These are phyloP conservation scores for Solea solea DNA, from an alignment of 2,113 vertebrate genomes.

Conservation along the genomic window DNA sequence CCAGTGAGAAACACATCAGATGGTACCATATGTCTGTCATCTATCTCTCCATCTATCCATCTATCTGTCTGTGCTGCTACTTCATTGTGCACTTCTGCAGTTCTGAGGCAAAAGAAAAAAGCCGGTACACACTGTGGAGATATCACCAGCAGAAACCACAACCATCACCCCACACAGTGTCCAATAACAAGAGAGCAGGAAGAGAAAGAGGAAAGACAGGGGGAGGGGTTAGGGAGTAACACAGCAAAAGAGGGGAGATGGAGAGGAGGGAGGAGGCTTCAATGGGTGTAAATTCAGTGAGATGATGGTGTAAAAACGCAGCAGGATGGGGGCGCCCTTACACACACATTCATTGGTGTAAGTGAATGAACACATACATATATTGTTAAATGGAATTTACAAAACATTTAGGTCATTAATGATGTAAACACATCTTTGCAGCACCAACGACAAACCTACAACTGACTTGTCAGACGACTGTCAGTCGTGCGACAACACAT, in stretches of 20 bases:
- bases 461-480: no score
- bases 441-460: no score
- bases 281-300: not conserved
- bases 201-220: slow-evolving; percentile 23
- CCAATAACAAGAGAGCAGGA: slow-evolving; percentile 65
- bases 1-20: not conserved
- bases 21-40: not conserved
- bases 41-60: slow-evolving; percentile 24
- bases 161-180: slow-evolving; percentile 69
- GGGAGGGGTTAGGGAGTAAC: slow-evolving; percentile 43
- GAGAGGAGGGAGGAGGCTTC: slow-evolving; percentile 1
- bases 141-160: slow-evolving; percentile 70
- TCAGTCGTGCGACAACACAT: not conserved
- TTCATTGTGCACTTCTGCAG: slow-evolving; percentile 15
- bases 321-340: not conserved
- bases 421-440: no score
- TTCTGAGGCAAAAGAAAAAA: slow-evolving; percentile 23
- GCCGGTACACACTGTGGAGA: slow-evolving; percentile 65
- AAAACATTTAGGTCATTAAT: not conserved
- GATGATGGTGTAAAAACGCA: not conserved
- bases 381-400: no score
- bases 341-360: not conserved
- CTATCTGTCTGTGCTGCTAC: slow-evolving; percentile 20
- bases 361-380: slow-evolving; percentile 36
- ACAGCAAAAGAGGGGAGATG: slow-evolving; percentile 20